Evolutionary conservation across 2,888 invertebrate species (phyloP).

Genomic region (Helobdella robusta): DNA sequence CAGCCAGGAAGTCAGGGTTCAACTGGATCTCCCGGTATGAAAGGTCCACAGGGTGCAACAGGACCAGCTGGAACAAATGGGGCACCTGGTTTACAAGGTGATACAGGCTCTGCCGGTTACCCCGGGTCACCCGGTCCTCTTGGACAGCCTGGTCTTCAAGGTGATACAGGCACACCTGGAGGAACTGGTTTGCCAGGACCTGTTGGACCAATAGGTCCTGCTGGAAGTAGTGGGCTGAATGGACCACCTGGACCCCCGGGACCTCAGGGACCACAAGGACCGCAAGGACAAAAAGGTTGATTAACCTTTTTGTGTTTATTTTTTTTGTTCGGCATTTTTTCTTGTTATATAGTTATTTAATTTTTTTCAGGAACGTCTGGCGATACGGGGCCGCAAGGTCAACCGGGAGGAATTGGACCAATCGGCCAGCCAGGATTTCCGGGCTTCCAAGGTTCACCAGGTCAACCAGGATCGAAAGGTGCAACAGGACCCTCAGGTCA

Average conservation of each 20-base stretch:
- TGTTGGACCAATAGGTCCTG: conserved; percentile 5
- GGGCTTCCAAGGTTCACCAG: conserved; percentile 25
- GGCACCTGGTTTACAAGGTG: neutral
- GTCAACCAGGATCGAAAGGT: conserved; percentile 27
- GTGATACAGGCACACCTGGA: conserved; percentile 17
- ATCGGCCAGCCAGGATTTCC: conserved; percentile 41
- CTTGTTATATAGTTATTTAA: no score
- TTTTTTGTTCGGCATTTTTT: no score
- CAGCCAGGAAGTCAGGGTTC: conserved; percentile 26
- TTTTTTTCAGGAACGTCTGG: no score
- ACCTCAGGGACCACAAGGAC: conserved; percentile 4
- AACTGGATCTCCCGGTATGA: conserved; percentile 22
- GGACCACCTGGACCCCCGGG: conserved; percentile 25
- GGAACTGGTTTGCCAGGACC: conserved; percentile 8
- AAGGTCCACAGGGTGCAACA: conserved; percentile 16
- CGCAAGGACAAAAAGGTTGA: conserved; percentile 22
- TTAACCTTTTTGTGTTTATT: no score
- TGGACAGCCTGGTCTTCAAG: conserved; percentile 24
- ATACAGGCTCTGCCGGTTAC: conserved; percentile 26
- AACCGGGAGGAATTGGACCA: conserved; percentile 14
- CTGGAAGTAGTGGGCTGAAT: conserved; percentile 16
- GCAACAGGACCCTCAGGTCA: conserved; percentile 19
- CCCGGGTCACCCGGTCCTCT: conserved; percentile 22
- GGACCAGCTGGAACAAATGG: conserved; percentile 27
- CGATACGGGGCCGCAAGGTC: neutral